These are phyloP conservation scores for Antechinus flavipes DNA, from an alignment of 2,113 vertebrate species.

Conservation along the genomic window DNA sequence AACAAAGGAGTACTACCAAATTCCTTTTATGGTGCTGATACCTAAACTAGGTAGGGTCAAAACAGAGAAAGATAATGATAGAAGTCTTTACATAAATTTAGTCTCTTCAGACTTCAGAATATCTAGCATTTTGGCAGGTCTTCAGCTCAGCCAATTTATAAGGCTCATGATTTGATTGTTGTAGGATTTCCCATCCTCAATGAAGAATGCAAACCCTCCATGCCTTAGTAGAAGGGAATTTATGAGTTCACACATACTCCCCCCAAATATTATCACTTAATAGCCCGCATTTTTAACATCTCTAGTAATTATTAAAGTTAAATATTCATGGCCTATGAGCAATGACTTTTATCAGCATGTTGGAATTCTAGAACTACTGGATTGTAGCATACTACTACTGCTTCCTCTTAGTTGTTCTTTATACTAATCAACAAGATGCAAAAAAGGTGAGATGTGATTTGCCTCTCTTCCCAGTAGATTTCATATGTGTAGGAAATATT, in stretches of 20 bases:
- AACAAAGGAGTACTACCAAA: no score
- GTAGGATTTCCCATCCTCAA: no score
- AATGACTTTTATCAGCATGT: background rate
- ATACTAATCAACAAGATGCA: no score
- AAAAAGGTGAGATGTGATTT: background rate
- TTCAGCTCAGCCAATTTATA: background rate
- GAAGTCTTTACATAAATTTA: no score
- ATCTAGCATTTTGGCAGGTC: background rate
- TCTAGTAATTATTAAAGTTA: background rate
- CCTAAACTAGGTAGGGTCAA: no score
- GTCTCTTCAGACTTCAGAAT: background rate
- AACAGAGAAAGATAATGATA: no score
- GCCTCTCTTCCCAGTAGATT: background rate
- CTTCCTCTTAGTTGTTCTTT: background rate
- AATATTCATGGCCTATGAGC: background rate
- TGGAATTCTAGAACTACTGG: background rate
- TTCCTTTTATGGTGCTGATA: no score
- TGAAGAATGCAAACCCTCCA: background rate
- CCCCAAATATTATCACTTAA: background rate
- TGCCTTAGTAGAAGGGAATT: background rate
- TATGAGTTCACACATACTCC: background rate
- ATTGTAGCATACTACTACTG: background rate
- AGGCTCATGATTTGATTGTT: background rate
- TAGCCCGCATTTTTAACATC: background rate
- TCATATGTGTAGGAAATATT: background rate